A percentile compares a stretch with the other conserved stretches of the same genome.
Conservation (phyloP, 2,888 invertebrate species). For the Endotricha flammealis region DNA sequence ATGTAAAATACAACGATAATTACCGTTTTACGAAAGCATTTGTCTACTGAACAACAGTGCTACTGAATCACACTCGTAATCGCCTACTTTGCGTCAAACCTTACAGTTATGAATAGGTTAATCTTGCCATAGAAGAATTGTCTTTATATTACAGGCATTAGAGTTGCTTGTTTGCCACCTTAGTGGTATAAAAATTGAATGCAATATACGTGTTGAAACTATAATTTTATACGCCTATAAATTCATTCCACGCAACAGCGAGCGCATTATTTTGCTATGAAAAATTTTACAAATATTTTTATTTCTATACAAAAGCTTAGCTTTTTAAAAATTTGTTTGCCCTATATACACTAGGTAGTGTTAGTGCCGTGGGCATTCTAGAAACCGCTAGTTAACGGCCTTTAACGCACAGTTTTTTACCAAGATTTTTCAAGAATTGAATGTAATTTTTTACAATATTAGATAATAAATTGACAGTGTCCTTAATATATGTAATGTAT, state of each 20-base stretch:
- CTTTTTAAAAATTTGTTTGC: slow-evolving; percentile 40
- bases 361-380: slow-evolving; percentile 24
- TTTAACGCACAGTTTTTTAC: slow-evolving; percentile 39
- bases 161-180: too few species aligned
- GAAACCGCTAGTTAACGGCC: slow-evolving; percentile 38
- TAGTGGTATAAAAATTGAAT: too few species aligned
- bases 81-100: too few species aligned
- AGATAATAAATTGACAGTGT: slow-evolving; percentile 33
- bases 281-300: slow-evolving; percentile 50
- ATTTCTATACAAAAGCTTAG: slow-evolving; percentile 52
- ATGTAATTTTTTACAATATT: slow-evolving; percentile 25
- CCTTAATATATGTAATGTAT: slow-evolving; percentile 34
- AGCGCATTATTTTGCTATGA: slow-evolving; percentile 65
- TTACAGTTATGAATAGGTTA: too few species aligned
- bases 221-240: slow-evolving; percentile 56
- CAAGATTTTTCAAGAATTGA: slow-evolving; percentile 28
- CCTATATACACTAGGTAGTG: slow-evolving; percentile 20
- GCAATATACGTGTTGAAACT: slow-evolving; percentile 33
- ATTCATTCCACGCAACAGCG: slow-evolving; percentile 58
- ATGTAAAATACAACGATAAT: too few species aligned
- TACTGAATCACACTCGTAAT: too few species aligned
- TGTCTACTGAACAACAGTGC: too few species aligned
- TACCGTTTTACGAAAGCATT: too few species aligned
- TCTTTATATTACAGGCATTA: neutral
- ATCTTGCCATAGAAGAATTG: slow-evolving; percentile 7